Evolutionary conservation across 1,140 invertebrate genomes (phyloP), one percentile per base, ranked within the genome.

Genomic region (Anastrepha ludens): DNA sequence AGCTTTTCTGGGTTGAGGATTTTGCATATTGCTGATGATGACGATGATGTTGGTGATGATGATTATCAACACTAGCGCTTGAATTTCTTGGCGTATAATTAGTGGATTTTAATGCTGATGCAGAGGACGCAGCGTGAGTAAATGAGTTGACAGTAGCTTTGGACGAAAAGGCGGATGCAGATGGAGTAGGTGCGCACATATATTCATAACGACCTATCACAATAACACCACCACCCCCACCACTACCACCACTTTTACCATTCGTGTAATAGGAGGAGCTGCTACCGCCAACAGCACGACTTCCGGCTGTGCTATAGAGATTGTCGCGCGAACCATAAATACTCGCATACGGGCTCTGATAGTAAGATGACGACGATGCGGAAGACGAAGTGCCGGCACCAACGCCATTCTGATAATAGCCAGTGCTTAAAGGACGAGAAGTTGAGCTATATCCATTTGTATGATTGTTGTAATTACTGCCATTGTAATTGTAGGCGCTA

Each of bases 341-440:
- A 88, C 89, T 92, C 47, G 91, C 91, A 86, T 93, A 93, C 29
- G 92, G 92, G 87, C 91, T 92, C 88, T 93, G 92, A 87, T 93
- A 93, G 87, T 85, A 81, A 2, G 87, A 88, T 13, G 87, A 88
- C 29, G 59, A 78, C 6, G 81, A 87, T 81, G 20, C 64, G 11
- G 7, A 7, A n/a, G 64, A 29, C 29, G 74, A 55, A 20, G 74
- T 41, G 50, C 78, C 89, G 59, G 88, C 78, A 50, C 85, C 67
- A 2, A 17, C 47, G 58, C 70, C 70, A 86, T 87, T 88, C 13
- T 86, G 85, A 88, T 89, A 78, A 64, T 92, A 93, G 2, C 91
- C 92, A 3, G 92, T 91, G 89, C 92, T 93, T 20, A 93, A 39
- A 0, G 91, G 91, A 11, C 91, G 88, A 6, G 90, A 87, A 17